A percentile compares a stretch with the other conserved stretches of the same genome.
phyloP scores from a whole-genome alignment of 2,888 invertebrate species.

The Drosophila cracens region DNA sequence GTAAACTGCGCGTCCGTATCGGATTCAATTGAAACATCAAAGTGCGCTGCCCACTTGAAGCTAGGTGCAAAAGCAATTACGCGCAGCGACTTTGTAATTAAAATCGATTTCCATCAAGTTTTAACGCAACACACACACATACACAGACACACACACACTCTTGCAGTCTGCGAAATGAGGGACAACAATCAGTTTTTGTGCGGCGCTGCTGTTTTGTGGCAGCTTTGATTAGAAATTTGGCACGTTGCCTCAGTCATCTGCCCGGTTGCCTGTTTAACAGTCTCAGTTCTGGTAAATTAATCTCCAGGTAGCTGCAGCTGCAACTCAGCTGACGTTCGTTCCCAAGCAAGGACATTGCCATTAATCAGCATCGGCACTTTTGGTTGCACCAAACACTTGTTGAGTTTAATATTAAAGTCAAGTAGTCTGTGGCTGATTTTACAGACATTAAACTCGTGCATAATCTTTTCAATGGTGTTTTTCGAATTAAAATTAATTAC shows the following conservation, averaged over 20 bases:
- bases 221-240: conserved; percentile 76
- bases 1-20: conserved; percentile 31
- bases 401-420: not conserved
- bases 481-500: not conserved
- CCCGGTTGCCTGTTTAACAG: not conserved
- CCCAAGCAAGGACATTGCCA: not conserved
- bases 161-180: conserved; percentile 15
- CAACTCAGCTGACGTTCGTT: not conserved
- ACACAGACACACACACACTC: conserved; percentile 8
- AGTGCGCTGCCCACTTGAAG: conserved; percentile 69
- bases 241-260: conserved; percentile 27
- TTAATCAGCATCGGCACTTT: not conserved
- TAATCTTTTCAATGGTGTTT: not conserved
- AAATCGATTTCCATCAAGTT: conserved; percentile 76
- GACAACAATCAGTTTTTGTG: conserved; percentile 67
- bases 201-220: conserved; percentile 63
- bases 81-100: conserved; percentile 80
- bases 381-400: not conserved
- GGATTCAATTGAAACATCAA: conserved; percentile 55
- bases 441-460: not conserved
- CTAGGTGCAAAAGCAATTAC: conserved; percentile 77
- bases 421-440: not conserved
- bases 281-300: conserved; percentile 14
- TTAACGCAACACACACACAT: conserved; percentile 39
- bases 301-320: conserved; percentile 7